These are phyloP conservation scores for Apocheima hispidaria DNA, from an alignment of 2,888 invertebrate genomes.

Conservation along the genomic window DNA sequence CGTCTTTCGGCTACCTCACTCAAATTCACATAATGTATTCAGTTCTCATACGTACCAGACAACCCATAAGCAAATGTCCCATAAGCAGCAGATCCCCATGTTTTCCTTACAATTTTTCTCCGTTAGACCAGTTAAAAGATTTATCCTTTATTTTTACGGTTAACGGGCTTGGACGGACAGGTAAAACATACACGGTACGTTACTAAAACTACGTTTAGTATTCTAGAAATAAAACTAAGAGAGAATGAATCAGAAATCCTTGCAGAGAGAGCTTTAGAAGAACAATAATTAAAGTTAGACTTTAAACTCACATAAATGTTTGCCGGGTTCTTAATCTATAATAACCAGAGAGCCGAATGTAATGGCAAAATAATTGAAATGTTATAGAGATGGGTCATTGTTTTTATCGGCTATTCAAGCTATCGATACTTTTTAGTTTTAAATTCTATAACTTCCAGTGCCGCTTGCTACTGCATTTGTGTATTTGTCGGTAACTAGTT, in stretches of 20 bases:
- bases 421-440: no score
- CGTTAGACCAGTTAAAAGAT: slow-evolving; percentile 23
- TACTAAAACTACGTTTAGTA: slow-evolving; percentile 21
- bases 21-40: slow-evolving; percentile 3
- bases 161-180: slow-evolving; percentile 6
- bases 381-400: no score
- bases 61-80: slow-evolving; percentile 18
- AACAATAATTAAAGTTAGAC: no score
- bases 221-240: slow-evolving; percentile 15
- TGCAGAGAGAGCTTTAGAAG: slow-evolving; percentile 4
- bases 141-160: slow-evolving; percentile 25
- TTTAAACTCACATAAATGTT: no score
- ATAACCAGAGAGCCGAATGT: no score
- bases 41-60: slow-evolving; percentile 14
- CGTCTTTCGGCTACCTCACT: not conserved
- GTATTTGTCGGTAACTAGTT: no score
- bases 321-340: no score
- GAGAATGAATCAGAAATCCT: not conserved
- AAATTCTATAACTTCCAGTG: no score
- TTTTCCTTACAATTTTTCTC: slow-evolving; percentile 31
- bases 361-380: no score
- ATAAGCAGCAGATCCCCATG: slow-evolving; percentile 7
- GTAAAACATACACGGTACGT: slow-evolving; percentile 9
- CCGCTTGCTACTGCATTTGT: no score
- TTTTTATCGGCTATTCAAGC: no score